Evolutionary conservation across 2,113 vertebrate genomes (phyloP), one percentile per base, ranked within the genome.

Genomic region (Erythrocercus mccallii): DNA sequence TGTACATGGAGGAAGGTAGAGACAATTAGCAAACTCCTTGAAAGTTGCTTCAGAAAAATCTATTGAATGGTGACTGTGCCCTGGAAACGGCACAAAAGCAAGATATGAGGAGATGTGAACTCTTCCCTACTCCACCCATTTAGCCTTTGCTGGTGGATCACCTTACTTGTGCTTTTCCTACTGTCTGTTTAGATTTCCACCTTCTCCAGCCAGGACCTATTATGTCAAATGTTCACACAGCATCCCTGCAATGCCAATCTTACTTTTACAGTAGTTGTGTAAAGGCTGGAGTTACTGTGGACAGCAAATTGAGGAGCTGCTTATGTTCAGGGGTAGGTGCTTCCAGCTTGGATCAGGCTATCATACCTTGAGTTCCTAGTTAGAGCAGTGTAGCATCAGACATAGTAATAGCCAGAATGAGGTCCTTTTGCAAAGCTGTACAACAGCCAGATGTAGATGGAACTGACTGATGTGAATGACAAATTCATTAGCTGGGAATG

Each of bases 31-130:
- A n/a, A 56, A 44, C 14, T 70, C 27, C 33, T 37, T 71, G 14
- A 33, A 65, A 94, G 33, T 11, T 60, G 13, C 48, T 70, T 84
- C 11, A 51, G 79, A 78, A 84, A 68, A 38, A 25, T 68, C 13
- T 28, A 68, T n/a, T 28, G 61, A n/a, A 33, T 37, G 35, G 48
- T 61, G 70, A 14, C 19, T 40, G 16, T 57, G 27, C 53, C 53
- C 40, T 82, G 44, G 57, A 65, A 90, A 79, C 24, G 0, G 2
- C 51, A 20, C 12, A 14, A 31, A 79, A 37, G 0, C 0, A 1
- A 5, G 17, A 10, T 33, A 12, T 12, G n/a, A 81, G 21, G 50
- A 73, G 11, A 31, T 44, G 20, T 54, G 42, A 23, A 50, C 62
- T 86, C 37, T 23, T 66, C 16, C 13, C 22, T 14, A 13, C 6